phyloP scores from a whole-genome alignment of 30 jellyfish, hydroid and myxozoan species.

The Aurelia aurita complex sp. Pacific region DNA sequence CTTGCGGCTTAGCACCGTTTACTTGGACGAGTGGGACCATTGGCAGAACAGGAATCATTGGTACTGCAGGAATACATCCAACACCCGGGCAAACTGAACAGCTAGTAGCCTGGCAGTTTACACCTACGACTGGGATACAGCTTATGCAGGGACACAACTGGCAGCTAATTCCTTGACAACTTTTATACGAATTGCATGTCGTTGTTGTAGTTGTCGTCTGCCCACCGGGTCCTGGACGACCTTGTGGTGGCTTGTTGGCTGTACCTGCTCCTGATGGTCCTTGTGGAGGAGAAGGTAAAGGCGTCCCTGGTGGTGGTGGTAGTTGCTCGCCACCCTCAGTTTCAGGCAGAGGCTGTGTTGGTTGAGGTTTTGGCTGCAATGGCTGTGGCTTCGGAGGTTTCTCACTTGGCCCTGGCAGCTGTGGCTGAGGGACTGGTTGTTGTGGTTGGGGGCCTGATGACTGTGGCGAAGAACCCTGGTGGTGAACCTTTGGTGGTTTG shows the following conservation, averaged over 20 bases:
- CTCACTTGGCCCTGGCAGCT: constrained; percentile 6
- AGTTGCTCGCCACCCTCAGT: background rate
- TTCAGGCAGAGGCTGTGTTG: background rate
- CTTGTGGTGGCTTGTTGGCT: background rate
- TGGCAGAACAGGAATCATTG: constrained; percentile 58
- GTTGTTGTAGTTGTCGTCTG: constrained; percentile 23
- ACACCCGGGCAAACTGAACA: constrained; percentile 60
- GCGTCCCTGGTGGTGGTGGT: background rate
- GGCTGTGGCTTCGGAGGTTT: constrained; percentile 1
- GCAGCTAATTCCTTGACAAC: constrained; percentile 67
- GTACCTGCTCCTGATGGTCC: background rate
- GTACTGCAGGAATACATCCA: constrained; percentile 66
- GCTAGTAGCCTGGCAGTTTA: constrained; percentile 49
- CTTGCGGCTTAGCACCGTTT: background rate
- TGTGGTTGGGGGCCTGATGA: background rate
- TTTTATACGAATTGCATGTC: constrained; percentile 37
- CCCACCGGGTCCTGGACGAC: constrained; percentile 1
- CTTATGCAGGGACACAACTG: constrained; percentile 55
- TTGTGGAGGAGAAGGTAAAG: constrained; percentile 4
- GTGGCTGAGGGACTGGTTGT: constrained; percentile 2
- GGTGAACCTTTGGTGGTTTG: background rate
- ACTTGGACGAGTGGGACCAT: constrained; percentile 33
- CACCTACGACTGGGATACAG: constrained; percentile 46
- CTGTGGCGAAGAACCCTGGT: background rate
- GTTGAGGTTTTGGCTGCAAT: constrained; percentile 9